Percentiles rank a stretch among this genome's conserved stretches.
These are phyloP conservation scores for Pristis pectinata DNA, from an alignment of 2,797 vertebrate species.

Conservation along the genomic window DNA sequence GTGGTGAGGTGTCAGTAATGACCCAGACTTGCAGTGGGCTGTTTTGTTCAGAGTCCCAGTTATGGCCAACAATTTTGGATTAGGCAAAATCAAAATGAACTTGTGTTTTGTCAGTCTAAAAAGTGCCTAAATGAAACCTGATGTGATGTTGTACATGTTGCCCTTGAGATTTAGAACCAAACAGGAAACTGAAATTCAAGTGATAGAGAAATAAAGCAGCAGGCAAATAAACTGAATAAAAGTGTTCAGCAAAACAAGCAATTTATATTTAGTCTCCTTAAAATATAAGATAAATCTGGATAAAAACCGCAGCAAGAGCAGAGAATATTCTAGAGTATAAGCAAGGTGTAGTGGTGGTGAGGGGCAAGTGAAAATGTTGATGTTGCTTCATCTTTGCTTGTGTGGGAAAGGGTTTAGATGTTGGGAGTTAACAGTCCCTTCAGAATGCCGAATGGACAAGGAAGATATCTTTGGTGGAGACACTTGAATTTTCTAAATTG, in stretches of 20 bases:
- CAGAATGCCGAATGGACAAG: not conserved
- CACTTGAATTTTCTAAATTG: not conserved
- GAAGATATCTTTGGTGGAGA: not conserved
- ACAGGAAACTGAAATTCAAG: too few species aligned
- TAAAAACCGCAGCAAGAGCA: not conserved
- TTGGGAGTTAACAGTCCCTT: not conserved
- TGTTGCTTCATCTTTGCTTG: not conserved
- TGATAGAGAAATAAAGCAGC: too few species aligned
- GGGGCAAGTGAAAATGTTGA: not conserved
- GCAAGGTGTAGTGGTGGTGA: not conserved
- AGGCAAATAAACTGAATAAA: not conserved
- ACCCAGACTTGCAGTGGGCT: too few species aligned
- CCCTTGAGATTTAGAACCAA: too few species aligned
- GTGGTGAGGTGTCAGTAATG: too few species aligned
- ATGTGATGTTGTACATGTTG: too few species aligned
- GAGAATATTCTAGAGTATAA: not conserved
- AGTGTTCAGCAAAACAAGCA: not conserved
- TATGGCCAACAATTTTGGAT: too few species aligned
- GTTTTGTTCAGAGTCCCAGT: too few species aligned
- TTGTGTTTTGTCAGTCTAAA: too few species aligned
- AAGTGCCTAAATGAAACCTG: too few species aligned
- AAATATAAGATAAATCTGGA: too few species aligned
- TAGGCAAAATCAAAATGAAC: too few species aligned
- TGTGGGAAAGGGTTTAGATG: not conserved
- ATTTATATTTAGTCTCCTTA: not conserved